These are phyloP conservation scores for Parapsyche elsis DNA, from an alignment of 1,140 invertebrate genomes.

Conservation along the genomic window DNA sequence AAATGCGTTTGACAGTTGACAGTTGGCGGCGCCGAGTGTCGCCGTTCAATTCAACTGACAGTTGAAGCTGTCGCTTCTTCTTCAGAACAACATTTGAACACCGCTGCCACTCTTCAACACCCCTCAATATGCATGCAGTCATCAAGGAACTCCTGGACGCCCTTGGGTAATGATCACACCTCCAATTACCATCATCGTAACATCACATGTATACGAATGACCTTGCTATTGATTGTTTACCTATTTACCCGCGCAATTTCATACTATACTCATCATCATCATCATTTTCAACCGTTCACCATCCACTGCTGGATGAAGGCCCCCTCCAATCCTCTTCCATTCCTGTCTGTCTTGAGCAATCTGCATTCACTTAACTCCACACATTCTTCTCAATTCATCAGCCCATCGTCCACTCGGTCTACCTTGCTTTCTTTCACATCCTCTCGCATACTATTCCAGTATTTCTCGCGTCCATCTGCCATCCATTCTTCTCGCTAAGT, in stretches of 20 bases:
- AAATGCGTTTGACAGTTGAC: neutral
- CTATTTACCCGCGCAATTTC: neutral
- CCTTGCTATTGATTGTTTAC: neutral
- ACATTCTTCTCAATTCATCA: too few species aligned
- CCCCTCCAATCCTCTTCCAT: too few species aligned
- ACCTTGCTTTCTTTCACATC: too few species aligned
- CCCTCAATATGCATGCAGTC: conserved; percentile 62
- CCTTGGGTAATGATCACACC: conserved; percentile 60
- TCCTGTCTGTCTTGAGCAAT: too few species aligned
- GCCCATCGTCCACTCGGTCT: too few species aligned
- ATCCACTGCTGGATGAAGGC: too few species aligned
- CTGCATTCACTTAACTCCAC: too few species aligned
- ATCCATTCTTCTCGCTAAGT: too few species aligned
- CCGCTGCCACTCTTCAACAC: neutral
- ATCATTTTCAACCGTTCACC: too few species aligned
- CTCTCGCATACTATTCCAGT: too few species aligned
- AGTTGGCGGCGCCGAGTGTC: conserved; percentile 45
- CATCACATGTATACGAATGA: neutral
- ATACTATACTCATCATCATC: conserved; percentile 12
- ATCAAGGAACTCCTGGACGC: conserved; percentile 66
- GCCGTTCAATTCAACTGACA: conserved; percentile 49
- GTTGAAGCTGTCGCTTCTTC: neutral
- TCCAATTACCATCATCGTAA: neutral
- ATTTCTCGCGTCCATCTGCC: too few species aligned
- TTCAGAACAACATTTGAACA: neutral